Evolutionary conservation across 92 coral and sea anemone species (phyloP).

Genomic region (Paramuricea clavata): DNA sequence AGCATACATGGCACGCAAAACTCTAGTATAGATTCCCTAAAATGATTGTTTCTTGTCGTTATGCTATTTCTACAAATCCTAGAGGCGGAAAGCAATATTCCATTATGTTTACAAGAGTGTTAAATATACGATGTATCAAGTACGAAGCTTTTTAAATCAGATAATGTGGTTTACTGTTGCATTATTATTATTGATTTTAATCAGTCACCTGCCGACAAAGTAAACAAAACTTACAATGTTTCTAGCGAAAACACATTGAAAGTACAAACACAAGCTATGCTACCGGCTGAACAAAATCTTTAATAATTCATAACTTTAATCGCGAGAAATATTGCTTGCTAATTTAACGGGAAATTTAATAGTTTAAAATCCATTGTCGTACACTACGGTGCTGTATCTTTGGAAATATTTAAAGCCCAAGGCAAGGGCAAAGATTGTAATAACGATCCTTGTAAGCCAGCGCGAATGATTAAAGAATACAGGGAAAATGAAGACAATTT

Average conservation of each 20-base stretch:
- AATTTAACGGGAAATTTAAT: not conserved
- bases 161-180: not conserved
- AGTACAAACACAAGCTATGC: not conserved
- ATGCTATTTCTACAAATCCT: too few species aligned
- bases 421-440: not conserved
- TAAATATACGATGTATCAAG: not conserved
- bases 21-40: too few species aligned
- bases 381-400: not conserved
- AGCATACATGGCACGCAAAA: too few species aligned
- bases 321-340: not conserved
- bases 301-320: constrained; percentile 11
- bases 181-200: not conserved
- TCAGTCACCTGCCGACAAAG: not conserved
- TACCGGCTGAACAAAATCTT: constrained; percentile 5
- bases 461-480: not conserved
- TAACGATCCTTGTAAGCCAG: not conserved
- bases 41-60: too few species aligned
- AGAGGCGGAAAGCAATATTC: too few species aligned
- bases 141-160: not conserved
- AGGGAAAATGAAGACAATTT: too few species aligned
- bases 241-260: not conserved
- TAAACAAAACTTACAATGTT: not conserved
- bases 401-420: not conserved
- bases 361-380: not conserved
- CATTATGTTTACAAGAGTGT: not conserved